phyloP scores from a whole-genome alignment of 2,797 vertebrate species.

The Chromis chromis region DNA sequence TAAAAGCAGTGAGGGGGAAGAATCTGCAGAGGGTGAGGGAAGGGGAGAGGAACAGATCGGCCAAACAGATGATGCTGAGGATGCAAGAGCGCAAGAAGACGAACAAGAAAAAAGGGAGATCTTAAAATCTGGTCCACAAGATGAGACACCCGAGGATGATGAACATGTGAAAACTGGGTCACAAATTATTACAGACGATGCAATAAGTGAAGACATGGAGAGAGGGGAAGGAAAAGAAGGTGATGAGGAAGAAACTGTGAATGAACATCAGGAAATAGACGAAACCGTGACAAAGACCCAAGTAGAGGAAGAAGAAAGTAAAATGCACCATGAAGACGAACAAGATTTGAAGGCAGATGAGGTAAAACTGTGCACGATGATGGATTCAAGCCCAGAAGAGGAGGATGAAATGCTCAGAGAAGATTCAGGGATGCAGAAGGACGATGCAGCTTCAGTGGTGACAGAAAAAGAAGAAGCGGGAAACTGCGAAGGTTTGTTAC shows the following conservation, averaged over 20 bases:
- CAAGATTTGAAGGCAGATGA: conserved; percentile 9
- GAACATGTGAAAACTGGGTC: background rate
- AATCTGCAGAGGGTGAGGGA: conserved; percentile 6
- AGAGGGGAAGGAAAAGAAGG: background rate
- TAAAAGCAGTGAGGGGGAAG: conserved; percentile 9
- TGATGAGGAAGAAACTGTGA: background rate
- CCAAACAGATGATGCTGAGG: background rate
- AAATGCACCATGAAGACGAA: conserved; percentile 3
- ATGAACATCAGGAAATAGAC: conserved; percentile 1
- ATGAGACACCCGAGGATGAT: background rate
- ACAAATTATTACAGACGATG: background rate
- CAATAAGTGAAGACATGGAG: conserved; percentile 1
- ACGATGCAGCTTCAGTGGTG: background rate
- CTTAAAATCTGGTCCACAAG: rapidly evolving
- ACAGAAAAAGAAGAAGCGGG: conserved; percentile 7
- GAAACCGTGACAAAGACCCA: conserved; percentile 7
- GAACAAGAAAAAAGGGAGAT: background rate
- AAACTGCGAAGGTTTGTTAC: background rate
- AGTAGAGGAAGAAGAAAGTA: background rate
- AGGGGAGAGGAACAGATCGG: background rate
- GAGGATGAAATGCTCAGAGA: background rate
- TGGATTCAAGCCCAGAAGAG: conserved; percentile 13
- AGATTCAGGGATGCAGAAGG: background rate
- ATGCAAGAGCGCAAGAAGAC: background rate
- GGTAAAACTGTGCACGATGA: background rate